Evolutionary conservation across 1,140 invertebrate species (phyloP).

Genomic region (Ptiloglossa arizonensis): DNA sequence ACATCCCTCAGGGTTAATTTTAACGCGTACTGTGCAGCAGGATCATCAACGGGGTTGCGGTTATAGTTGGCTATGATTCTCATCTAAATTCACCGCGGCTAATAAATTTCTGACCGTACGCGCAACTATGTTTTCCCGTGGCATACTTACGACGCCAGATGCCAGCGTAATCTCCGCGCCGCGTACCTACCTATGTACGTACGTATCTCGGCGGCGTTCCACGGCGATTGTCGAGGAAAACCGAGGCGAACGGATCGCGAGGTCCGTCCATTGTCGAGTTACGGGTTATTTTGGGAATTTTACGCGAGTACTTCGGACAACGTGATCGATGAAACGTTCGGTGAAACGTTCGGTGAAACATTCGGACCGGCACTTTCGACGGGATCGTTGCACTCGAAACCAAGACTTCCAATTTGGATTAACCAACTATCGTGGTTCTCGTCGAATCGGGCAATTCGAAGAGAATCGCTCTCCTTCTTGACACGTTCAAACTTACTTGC

Average conservation of each 20-base stretch:
- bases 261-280: not conserved
- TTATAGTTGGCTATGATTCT: not conserved
- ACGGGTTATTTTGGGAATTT: not conserved
- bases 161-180: conserved; percentile 5
- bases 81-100: not conserved
- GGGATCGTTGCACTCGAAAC: no score
- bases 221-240: not conserved
- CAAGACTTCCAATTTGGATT: no score
- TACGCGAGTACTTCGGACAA: no score
- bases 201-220: not conserved
- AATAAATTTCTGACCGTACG: conserved; percentile 18
- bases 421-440: no score
- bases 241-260: not conserved
- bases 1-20: conserved; percentile 15
- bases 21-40: not conserved
- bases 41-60: not conserved
- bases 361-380: no score
- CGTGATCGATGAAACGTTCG: no score
- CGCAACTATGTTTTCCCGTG: conserved; percentile 11
- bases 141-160: conserved; percentile 8
- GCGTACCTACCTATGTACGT: conserved; percentile 9
- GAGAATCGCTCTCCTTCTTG: no score
- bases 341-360: no score
- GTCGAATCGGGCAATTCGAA: no score
- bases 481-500: no score